Conservation (phyloP, 1,140 invertebrate species). For the Frieseomelitta varia region DNA sequence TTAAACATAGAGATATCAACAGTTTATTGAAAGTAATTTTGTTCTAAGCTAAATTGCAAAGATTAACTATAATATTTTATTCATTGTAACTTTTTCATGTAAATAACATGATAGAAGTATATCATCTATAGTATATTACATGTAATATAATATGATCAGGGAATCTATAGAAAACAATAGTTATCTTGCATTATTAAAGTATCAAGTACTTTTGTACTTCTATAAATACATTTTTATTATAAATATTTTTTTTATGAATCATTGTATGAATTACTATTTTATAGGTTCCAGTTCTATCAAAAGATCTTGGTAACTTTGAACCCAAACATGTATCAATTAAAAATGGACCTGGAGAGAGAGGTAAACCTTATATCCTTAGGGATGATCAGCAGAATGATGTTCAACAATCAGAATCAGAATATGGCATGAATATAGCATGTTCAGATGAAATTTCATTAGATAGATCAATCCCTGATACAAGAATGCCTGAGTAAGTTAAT, state of each 20-base stretch:
- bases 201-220: background rate
- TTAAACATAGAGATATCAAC: background rate
- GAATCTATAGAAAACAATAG: background rate
- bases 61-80: background rate
- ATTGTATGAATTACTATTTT: constrained; percentile 16
- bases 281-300: constrained; percentile 72
- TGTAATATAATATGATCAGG: background rate
- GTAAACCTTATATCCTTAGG: constrained; percentile 88
- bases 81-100: background rate
- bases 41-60: background rate
- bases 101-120: background rate
- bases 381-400: constrained; percentile 90
- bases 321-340: constrained; percentile 83
- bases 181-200: background rate
- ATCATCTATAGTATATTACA: background rate
- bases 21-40: constrained; percentile 8
- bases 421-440: constrained; percentile 98
- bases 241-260: no score
- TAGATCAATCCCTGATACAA: constrained; percentile 93
- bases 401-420: constrained; percentile 90
- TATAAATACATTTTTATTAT: background rate
- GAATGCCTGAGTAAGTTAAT: constrained; percentile 88
- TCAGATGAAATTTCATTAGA: constrained; percentile 95
- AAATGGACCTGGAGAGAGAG: constrained; percentile 92
- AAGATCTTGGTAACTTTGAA: constrained; percentile 86